These are phyloP conservation scores for Diarsia mendica DNA, from an alignment of 2,888 invertebrate species.

Conservation along the genomic window DNA sequence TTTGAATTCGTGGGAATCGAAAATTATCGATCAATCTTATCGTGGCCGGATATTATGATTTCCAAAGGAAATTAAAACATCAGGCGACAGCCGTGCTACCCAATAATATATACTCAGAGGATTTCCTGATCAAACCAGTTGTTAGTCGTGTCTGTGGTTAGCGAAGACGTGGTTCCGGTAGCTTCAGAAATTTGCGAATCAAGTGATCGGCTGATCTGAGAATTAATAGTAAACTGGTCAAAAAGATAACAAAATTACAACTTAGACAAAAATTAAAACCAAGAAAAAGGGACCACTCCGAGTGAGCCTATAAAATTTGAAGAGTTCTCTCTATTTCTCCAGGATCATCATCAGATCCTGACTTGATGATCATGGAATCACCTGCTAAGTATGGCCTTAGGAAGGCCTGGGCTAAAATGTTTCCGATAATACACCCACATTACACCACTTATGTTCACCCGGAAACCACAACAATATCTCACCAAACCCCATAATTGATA, in stretches of 20 bases:
- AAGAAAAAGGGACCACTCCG: neutral
- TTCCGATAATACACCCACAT: neutral
- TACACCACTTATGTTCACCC: neutral
- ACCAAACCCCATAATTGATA: conserved; percentile 3
- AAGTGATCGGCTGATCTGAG: neutral
- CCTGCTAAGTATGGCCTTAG: no score
- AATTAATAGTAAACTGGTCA: neutral
- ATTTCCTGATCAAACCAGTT: conserved; percentile 29
- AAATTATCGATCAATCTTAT: conserved; percentile 10
- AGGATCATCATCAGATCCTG: no score
- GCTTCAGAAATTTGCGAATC: neutral
- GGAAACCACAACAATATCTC: neutral
- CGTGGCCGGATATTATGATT: conserved; percentile 34
- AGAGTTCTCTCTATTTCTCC: no score
- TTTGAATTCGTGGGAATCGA: conserved; percentile 29
- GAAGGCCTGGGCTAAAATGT: no score
- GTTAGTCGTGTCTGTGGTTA: conserved; percentile 5
- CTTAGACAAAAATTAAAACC: neutral
- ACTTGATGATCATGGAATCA: no score
- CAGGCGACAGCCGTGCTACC: neutral
- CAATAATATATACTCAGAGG: conserved; percentile 22
- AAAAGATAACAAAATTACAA: neutral
- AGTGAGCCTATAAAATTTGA: no score
- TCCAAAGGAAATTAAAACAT: conserved; percentile 46
- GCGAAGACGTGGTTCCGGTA: neutral